Evolutionary conservation across 1,140 invertebrate species (phyloP).

Genomic region (Globodera ellingtonae): DNA sequence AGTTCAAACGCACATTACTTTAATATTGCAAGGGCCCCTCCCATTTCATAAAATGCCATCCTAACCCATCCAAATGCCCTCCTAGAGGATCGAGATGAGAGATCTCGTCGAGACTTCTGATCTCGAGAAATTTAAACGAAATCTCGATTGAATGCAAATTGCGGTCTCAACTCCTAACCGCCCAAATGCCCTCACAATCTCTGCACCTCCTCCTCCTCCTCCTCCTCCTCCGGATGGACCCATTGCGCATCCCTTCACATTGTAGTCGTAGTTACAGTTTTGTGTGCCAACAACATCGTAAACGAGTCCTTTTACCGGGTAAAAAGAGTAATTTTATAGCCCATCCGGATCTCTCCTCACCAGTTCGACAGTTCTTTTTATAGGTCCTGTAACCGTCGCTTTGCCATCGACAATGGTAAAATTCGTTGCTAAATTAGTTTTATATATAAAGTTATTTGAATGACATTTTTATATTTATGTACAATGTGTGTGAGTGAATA

Average conservation of each 20-base stretch:
- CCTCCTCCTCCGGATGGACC: slow-evolving; percentile 6
- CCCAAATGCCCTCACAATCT: neutral
- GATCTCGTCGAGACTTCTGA: neutral
- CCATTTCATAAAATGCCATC: too few relatives aligned
- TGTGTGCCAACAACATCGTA: slow-evolving; percentile 61
- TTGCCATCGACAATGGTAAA: slow-evolving; percentile 64
- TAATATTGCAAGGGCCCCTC: too few relatives aligned
- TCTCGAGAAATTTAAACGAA: too few relatives aligned
- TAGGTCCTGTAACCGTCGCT: slow-evolving; percentile 60
- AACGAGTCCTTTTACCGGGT: slow-evolving; percentile 51
- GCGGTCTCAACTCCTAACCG: too few relatives aligned
- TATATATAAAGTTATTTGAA: neutral
- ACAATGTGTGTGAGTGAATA: neutral
- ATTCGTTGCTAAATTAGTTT: slow-evolving; percentile 45
- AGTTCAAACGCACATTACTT: too few relatives aligned
- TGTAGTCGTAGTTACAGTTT: slow-evolving; percentile 65
- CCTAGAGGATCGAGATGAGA: neutral
- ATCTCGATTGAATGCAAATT: too few relatives aligned
- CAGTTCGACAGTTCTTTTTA: slow-evolving; percentile 57
- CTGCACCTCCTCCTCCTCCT: neutral
- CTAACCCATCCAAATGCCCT: neutral
- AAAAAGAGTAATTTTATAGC: neutral
- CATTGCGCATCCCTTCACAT: slow-evolving; percentile 61
- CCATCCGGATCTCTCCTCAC: slow-evolving; percentile 23
- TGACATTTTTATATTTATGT: neutral